Conservation (phyloP, 2,113 vertebrate species). For the Python bivittatus region DNA sequence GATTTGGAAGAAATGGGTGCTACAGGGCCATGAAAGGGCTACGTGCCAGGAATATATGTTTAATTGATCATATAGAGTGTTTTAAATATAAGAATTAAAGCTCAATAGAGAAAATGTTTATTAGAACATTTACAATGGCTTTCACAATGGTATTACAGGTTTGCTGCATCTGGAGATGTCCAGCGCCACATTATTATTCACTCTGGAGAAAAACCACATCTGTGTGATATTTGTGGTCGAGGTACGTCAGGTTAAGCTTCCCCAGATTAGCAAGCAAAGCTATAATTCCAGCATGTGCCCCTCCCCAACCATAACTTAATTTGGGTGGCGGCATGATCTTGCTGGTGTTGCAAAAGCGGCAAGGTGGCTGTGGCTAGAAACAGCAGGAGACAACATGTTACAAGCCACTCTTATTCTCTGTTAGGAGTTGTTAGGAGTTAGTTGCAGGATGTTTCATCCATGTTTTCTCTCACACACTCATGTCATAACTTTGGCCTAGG, state of each 20-base stretch:
- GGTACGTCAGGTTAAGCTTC: constrained; percentile 69
- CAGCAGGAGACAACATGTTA: no score
- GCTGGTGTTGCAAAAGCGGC: neutral
- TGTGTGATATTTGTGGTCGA: constrained; percentile 96
- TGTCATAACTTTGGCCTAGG: neutral
- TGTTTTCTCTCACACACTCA: neutral
- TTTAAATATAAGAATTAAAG: neutral
- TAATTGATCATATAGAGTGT: neutral
- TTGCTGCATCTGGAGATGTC: constrained; percentile 94
- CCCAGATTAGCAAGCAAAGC: neutral
- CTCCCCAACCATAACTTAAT: neutral
- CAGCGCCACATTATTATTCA: constrained; percentile 96
- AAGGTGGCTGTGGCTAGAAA: neutral
- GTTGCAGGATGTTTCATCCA: no score
- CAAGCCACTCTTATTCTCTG: neutral
- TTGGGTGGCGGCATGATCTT: no score
- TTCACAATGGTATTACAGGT: constrained; percentile 72
- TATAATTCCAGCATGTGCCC: neutral
- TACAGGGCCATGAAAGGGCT: neutral
- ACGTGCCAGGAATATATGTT: neutral
- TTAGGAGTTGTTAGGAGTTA: neutral
- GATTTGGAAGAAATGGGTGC: neutral
- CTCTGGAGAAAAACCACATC: constrained; percentile 92
- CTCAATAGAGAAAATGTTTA: neutral
- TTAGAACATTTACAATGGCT: neutral